A percentile compares a stretch with the other conserved stretches of the same genome.
Evolutionary conservation across 2,113 vertebrate species (phyloP).

Genomic region (Riparia riparia): DNA sequence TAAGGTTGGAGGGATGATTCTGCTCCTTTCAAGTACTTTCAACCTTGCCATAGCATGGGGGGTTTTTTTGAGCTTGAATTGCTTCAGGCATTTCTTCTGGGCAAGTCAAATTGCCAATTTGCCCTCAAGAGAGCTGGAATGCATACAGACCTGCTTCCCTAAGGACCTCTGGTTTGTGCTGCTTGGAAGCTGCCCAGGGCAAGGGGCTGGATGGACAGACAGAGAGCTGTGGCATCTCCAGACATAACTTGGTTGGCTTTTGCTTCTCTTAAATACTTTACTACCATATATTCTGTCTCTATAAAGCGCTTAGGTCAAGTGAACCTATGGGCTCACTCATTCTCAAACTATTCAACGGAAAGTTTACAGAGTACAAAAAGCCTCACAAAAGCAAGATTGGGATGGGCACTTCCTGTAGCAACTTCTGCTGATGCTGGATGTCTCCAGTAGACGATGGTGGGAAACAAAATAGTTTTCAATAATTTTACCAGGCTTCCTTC

Average conservation of each 20-base stretch:
- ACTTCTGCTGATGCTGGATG: not conserved
- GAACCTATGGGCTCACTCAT: not conserved
- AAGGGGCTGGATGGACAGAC: not conserved
- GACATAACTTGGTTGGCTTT: not conserved
- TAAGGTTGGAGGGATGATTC: not conserved
- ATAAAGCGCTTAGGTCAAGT: not conserved
- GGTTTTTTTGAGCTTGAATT: not conserved
- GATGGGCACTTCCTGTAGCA: not conserved
- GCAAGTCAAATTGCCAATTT: not conserved
- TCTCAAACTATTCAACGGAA: not conserved
- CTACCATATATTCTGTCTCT: not conserved
- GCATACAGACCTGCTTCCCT: not conserved
- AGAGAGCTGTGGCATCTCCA: not conserved
- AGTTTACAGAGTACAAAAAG: fast-evolving
- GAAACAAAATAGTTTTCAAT: not conserved
- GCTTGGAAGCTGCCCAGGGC: not conserved
- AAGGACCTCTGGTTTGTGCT: not conserved
- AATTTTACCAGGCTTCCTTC: not conserved
- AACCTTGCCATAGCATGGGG: not conserved
- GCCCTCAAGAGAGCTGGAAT: not conserved
- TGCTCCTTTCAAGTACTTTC: not conserved
- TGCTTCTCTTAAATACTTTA: not conserved
- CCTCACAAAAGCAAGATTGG: too few species aligned
- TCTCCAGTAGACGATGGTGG: not conserved
- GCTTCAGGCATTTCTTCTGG: not conserved